Percentiles rank a stretch among this genome's conserved stretches.
These are phyloP conservation scores for Amblyornis subalaris DNA, from an alignment of 2,113 vertebrate species.

Conservation along the genomic window DNA sequence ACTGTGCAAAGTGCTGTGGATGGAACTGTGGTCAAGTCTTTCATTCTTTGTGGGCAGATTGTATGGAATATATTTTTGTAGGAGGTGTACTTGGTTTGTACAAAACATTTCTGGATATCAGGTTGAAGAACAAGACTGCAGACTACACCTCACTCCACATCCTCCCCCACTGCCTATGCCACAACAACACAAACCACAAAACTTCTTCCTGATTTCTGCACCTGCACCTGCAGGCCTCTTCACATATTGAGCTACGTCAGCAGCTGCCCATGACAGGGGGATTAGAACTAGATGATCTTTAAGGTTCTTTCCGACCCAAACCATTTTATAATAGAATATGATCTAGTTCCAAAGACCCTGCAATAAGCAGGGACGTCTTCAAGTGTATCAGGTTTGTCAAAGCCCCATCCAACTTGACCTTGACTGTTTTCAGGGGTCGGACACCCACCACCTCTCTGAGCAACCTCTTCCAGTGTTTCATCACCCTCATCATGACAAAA, in stretches of 20 bases:
- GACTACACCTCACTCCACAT: neutral
- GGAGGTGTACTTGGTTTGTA: neutral
- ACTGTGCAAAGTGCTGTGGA: neutral
- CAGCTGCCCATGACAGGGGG: neutral
- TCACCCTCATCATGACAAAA: neutral
- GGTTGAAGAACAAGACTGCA: neutral
- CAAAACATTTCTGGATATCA: neutral
- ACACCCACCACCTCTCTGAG: neutral
- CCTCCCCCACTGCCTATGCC: fast-evolving
- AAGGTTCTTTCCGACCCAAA: neutral
- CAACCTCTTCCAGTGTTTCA: neutral
- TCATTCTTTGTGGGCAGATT: neutral
- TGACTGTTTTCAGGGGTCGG: neutral
- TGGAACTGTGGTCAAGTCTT: neutral
- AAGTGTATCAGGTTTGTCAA: neutral
- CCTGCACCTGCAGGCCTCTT: neutral
- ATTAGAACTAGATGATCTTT: neutral
- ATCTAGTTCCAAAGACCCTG: neutral
- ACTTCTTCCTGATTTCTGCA: neutral
- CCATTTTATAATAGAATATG: neutral
- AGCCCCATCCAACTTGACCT: neutral
- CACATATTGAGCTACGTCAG: neutral
- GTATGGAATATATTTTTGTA: neutral
- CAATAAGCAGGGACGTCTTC: neutral
- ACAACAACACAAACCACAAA: neutral